phyloP scores from a whole-genome alignment of 2,888 invertebrate species.

The Andricus curvator region DNA sequence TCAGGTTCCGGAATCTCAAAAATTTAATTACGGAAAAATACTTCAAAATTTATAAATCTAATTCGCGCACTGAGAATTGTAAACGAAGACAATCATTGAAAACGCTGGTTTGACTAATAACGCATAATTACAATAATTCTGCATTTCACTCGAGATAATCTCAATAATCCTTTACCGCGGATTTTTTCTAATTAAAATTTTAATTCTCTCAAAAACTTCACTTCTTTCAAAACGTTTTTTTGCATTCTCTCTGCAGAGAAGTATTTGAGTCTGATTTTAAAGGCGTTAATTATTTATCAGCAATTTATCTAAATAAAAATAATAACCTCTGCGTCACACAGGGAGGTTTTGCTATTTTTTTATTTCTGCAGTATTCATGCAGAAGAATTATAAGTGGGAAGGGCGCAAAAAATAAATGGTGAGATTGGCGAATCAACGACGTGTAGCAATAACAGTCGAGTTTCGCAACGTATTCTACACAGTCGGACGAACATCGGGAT shows the following conservation, averaged over 20 bases:
- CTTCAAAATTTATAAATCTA: too few species aligned
- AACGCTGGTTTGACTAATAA: not conserved
- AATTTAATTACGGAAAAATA: too few species aligned
- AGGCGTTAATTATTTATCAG: not conserved
- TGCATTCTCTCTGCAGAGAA: not conserved
- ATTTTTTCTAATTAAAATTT: not conserved
- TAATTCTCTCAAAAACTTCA: not conserved
- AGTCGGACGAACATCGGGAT: slow-evolving; percentile 23
- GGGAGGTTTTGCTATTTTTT: not conserved
- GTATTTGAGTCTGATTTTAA: not conserved
- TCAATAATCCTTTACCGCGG: not conserved
- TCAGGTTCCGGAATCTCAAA: too few species aligned
- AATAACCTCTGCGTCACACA: not conserved
- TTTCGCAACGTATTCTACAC: slow-evolving; percentile 2
- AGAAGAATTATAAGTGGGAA: not conserved
- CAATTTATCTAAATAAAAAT: not conserved
- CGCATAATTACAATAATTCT: not conserved
- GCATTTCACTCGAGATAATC: not conserved
- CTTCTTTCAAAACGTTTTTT: too few species aligned
- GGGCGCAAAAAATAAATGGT: not conserved
- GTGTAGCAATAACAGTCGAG: slow-evolving; percentile 9
- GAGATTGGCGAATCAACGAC: not conserved
- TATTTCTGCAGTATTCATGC: not conserved
- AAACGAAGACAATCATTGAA: not conserved
- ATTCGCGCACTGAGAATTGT: not conserved